These are phyloP conservation scores for Gobiocypris rarus DNA, from an alignment of 2,113 vertebrate species.

Conservation along the genomic window DNA sequence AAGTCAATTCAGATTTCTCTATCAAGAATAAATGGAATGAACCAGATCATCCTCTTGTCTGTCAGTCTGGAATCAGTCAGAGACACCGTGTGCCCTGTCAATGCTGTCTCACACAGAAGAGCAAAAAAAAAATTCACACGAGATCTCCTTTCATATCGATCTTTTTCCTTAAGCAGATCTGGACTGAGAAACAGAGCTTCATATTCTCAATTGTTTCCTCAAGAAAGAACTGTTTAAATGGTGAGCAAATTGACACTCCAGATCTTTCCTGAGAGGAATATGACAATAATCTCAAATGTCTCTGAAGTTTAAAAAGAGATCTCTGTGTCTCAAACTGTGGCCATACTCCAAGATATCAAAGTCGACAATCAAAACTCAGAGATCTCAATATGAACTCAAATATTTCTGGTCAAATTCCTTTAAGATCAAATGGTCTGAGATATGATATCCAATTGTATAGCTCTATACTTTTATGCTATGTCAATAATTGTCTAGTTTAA, in stretches of 20 bases:
- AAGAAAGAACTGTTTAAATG: neutral
- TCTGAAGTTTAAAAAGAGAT: neutral
- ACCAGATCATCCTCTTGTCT: neutral
- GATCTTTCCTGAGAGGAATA: neutral
- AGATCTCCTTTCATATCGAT: neutral
- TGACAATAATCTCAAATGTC: neutral
- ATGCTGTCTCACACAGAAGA: neutral
- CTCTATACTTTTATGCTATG: no score
- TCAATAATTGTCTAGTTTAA: no score
- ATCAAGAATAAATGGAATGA: neutral
- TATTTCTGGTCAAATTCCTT: neutral
- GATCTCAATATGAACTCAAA: neutral
- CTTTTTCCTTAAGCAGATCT: neutral
- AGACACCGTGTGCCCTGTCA: neutral
- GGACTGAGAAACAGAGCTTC: neutral
- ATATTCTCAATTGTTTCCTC: neutral
- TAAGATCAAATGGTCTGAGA: no score
- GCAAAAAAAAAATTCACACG: neutral
- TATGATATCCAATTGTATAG: no score
- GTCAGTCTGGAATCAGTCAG: constrained; percentile 31
- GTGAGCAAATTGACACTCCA: neutral
- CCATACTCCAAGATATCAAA: neutral
- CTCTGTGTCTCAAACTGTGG: neutral
- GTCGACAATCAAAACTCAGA: neutral
- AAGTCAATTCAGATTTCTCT: neutral